These are phyloP conservation scores for Enteromius unitaeniatus DNA, from an alignment of 2,797 vertebrate genomes.

Conservation along the genomic window DNA sequence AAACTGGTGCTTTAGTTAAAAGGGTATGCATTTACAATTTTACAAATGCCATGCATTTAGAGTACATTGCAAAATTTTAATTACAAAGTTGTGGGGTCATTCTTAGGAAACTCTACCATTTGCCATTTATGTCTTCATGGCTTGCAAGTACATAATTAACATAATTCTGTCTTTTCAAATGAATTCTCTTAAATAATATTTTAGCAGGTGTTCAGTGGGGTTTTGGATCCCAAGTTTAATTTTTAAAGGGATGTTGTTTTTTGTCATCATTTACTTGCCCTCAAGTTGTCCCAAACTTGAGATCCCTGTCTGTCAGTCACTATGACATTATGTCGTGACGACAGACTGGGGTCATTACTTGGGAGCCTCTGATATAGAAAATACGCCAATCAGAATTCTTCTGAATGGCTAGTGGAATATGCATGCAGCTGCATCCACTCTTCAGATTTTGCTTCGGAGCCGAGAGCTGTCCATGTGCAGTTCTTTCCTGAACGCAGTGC, in stretches of 20 bases:
- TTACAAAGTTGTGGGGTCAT: background rate
- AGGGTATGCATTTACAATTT: background rate
- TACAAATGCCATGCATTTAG: conserved; percentile 6
- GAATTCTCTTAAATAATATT: background rate
- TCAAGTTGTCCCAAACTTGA: background rate
- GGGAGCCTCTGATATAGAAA: too few species aligned
- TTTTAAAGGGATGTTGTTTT: background rate
- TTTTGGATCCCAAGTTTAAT: background rate
- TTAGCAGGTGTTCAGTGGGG: background rate
- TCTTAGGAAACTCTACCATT: background rate
- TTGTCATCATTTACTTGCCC: background rate
- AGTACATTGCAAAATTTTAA: background rate
- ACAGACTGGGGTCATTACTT: too few species aligned
- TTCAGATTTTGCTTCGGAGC: too few species aligned
- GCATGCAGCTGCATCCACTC: too few species aligned
- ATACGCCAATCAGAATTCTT: too few species aligned
- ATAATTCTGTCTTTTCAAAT: background rate
- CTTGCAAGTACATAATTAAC: background rate
- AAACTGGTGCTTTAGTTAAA: background rate
- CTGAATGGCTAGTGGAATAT: too few species aligned
- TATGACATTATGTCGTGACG: too few species aligned
- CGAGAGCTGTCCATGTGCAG: too few species aligned
- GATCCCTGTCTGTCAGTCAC: too few species aligned
- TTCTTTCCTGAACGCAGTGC: too few species aligned
- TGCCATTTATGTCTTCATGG: background rate